Evolutionary conservation across 2,113 vertebrate genomes (phyloP).

Genomic region (Xyrauchen texanus): DNA sequence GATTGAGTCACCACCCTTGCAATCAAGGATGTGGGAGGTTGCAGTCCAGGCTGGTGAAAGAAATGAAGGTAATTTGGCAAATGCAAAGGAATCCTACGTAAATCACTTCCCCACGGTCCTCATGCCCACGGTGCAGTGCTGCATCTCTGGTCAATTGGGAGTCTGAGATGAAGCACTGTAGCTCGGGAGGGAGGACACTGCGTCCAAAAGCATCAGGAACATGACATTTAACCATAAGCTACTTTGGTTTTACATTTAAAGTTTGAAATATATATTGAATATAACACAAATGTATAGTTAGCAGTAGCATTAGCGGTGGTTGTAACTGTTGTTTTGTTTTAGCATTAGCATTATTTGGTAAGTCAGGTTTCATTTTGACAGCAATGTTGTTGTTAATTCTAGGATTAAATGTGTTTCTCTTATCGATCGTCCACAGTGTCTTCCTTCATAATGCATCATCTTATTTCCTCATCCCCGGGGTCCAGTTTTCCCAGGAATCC

Average conservation of each 20-base stretch:
- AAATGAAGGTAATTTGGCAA: neutral
- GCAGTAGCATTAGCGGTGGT: too few species aligned
- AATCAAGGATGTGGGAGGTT: neutral
- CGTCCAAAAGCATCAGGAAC: neutral
- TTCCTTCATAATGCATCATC: neutral
- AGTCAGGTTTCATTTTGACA: neutral
- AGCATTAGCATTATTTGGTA: too few species aligned
- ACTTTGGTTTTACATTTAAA: neutral
- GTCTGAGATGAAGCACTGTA: slow-evolving; percentile 99
- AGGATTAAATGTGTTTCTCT: neutral
- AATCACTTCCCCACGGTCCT: slow-evolving; percentile 77
- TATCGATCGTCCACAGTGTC: neutral
- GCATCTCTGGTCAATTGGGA: slow-evolving; percentile 99
- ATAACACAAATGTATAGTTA: too few species aligned
- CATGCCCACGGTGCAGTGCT: slow-evolving; percentile 99
- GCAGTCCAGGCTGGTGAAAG: neutral
- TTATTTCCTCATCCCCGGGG: slow-evolving; percentile 87
- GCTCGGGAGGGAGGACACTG: slow-evolving; percentile 83
- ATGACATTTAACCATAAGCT: neutral
- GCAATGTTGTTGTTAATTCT: neutral
- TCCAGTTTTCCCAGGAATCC: slow-evolving; percentile 99
- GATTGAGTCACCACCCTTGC: neutral
- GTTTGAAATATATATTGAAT: too few species aligned
- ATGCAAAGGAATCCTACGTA: neutral
- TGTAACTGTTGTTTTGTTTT: too few species aligned